Percentiles rank a stretch among this genome's conserved stretches.
Conservation (phyloP, 2,113 vertebrate species). For the Gobius niger region DNA sequence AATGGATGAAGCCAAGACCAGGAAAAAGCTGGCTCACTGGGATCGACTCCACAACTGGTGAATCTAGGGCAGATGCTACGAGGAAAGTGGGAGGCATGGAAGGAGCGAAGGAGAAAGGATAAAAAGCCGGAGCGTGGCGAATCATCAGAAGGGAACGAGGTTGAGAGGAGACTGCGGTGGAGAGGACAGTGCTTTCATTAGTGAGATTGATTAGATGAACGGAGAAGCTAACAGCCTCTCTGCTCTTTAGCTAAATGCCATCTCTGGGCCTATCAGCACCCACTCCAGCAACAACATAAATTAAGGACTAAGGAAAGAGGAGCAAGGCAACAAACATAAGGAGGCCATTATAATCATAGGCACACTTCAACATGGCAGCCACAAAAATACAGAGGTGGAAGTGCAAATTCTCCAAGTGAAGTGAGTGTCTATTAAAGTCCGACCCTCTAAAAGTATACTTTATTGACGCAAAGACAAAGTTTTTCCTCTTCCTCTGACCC, state of each 20-base stretch:
- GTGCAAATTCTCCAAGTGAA: not conserved
- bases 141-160: slow-evolving; percentile 45
- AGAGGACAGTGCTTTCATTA: slow-evolving; percentile 74
- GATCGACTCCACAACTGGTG: slow-evolving; percentile 36
- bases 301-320: slow-evolving; percentile 35
- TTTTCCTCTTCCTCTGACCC: too few species aligned
- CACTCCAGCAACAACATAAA: slow-evolving; percentile 68
- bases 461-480: too few species aligned
- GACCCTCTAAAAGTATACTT: too few species aligned
- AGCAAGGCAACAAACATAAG: slow-evolving; percentile 33
- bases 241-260: slow-evolving; percentile 79
- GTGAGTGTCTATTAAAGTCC: too few species aligned
- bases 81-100: slow-evolving; percentile 10
- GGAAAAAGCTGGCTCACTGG: slow-evolving; percentile 41
- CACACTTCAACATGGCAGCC: slow-evolving; percentile 20
- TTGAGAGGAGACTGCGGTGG: slow-evolving; percentile 43
- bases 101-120: slow-evolving; percentile 18
- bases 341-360: slow-evolving; percentile 41
- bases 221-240: slow-evolving; percentile 75
- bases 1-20: slow-evolving; percentile 47
- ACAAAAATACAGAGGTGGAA: not conserved
- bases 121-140: slow-evolving; percentile 35
- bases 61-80: slow-evolving; percentile 43
- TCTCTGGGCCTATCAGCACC: slow-evolving; percentile 74
- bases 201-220: slow-evolving; percentile 78